phyloP scores from a whole-genome alignment of 92 coral and sea anemone genomes.

The Plumapathes pennacea region DNA sequence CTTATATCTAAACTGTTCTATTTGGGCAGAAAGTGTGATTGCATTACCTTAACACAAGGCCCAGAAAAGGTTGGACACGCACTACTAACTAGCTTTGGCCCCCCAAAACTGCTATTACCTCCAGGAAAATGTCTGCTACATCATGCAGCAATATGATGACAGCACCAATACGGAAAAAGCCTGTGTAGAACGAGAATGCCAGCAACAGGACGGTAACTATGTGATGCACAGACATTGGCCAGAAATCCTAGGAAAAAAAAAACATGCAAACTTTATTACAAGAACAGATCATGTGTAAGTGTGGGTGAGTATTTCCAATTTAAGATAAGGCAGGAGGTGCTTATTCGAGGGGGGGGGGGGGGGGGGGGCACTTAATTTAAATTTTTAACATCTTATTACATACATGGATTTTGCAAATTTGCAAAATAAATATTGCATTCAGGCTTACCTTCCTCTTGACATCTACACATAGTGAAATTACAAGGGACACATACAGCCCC shows the following conservation, averaged over 20 bases:
- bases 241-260: conserved; percentile 76
- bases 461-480: conserved; percentile 90
- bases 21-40: neutral
- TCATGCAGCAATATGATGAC: conserved; percentile 83
- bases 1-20: too few species aligned
- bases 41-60: too few species aligned
- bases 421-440: neutral
- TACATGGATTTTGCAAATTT: neutral
- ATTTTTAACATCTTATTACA: neutral
- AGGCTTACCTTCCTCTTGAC: conserved; percentile 85
- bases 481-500: conserved; percentile 81
- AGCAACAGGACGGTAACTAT: conserved; percentile 73
- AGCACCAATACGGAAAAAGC: conserved; percentile 83
- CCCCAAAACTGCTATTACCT: conserved; percentile 44
- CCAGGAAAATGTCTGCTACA: conserved; percentile 83
- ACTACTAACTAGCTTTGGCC: too few species aligned
- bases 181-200: conserved; percentile 64
- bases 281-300: too few species aligned
- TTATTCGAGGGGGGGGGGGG: too few species aligned
- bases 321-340: too few species aligned
- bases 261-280: too few species aligned
- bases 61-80: too few species aligned
- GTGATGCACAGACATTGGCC: conserved; percentile 94
- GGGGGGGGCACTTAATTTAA: too few species aligned
- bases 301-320: too few species aligned